Base-by-base conservation (phyloP, 2,888 invertebrate species). In the Hedya salicella region DNA sequence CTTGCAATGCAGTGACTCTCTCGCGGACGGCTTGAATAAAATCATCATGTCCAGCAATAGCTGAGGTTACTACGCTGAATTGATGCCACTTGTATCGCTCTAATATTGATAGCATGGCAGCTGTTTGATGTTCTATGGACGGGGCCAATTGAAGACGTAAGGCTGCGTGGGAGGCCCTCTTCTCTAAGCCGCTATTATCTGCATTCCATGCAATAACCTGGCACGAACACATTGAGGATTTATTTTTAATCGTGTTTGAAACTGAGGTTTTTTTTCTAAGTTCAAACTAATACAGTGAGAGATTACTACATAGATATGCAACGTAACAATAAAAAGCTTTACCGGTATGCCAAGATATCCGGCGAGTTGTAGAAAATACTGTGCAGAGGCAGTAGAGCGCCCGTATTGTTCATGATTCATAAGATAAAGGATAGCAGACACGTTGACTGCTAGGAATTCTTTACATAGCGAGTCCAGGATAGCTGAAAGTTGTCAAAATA, bases 61-160 rank as follows among this genome's bases (percentile, higher is more conserved):
- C 96, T 69, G 97, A 97, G 53, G 98, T 98, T 69, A 98, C 97
- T 72, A 98, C 96, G 75, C 97, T 96, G 90, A 98, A 98, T 86
- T 98, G 97, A 83, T 97, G 97, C 98, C 98, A 98, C 89, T 97
- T 97, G 93, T 99, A 99, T 74, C 98, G 94, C 87, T 97, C 97
- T 80, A 99, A 92, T 79, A 99, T 97, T 82, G 97, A 97, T 77
- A 99, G 89, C 98, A 99, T 98, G 62, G 98, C 98, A 60, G 97
- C 96, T 44, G 98, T 98, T 91, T 98, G 99, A 86, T 99, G 99
- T 88, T 98, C 97, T 77, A 99, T 95, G 62, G 98, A 98, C 70
- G 99, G 99, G 63, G 99, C 99, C 86, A 99, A 93, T 89, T 99
- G 99, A 72, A 98, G 94, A 80, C 97, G 97, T 77, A 98, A 93